A percentile compares a stretch with the other conserved stretches of the same genome.
phyloP scores from a whole-genome alignment of 2,113 vertebrate species.

The Caretta caretta region DNA sequence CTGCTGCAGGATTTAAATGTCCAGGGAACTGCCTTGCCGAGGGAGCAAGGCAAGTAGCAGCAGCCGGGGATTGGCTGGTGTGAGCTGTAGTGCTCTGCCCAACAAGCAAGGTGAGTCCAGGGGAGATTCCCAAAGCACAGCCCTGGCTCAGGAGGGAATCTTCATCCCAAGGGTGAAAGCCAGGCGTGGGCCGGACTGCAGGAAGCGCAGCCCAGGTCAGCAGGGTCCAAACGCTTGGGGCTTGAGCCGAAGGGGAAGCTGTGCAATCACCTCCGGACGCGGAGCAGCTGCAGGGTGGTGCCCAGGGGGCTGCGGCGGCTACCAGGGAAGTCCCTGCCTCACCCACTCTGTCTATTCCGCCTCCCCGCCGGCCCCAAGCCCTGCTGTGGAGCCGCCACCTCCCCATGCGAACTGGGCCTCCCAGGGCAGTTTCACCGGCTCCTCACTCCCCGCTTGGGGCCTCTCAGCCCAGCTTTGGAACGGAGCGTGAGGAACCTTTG shows the following conservation, averaged over 20 bases:
- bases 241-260: neutral
- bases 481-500: neutral
- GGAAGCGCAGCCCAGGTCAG: neutral
- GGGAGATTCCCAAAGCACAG: neutral
- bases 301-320: neutral
- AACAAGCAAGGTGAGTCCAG: constrained; percentile 72
- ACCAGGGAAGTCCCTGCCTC: neutral
- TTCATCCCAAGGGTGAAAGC: neutral
- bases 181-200: neutral
- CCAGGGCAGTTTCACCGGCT: neutral
- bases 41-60: constrained; percentile 42
- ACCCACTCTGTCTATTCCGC: neutral
- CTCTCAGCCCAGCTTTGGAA: neutral
- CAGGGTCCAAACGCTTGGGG: neutral
- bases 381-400: neutral
- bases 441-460: neutral
- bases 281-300: neutral
- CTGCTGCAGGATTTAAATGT: constrained; percentile 74
- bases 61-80: neutral
- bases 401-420: neutral
- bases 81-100: constrained; percentile 53
- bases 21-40: constrained; percentile 37
- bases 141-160: neutral
- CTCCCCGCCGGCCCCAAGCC: neutral
- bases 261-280: neutral